Base-by-base conservation (phyloP, 1,140 invertebrate genomes). In the Aphelenchoides avenae region DNA sequence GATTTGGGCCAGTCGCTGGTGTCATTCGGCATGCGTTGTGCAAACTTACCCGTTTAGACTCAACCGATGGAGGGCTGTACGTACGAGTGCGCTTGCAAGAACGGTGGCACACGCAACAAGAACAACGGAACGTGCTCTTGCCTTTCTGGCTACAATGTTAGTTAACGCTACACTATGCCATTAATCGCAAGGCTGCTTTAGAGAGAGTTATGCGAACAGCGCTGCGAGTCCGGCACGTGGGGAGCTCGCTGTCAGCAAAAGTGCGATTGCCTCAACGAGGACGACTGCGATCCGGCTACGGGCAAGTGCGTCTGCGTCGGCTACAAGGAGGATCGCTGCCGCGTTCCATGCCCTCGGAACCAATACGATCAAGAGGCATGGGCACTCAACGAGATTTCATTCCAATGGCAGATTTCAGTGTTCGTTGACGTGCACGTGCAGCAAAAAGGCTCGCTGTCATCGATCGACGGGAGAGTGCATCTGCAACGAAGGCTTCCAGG, bases 251-350 rank as follows among this genome's bases (percentile, higher is more conserved):
- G 91, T 69, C 85, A 86, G 59, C 84, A 85, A 27, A 83, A 87
- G 40, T 97, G 93, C 75, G 83, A 84, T 3, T 98, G 93, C 80
- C 88, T 94, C 75, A 96, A 97, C 78, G 85, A 84, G 34, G 91
- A 89, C 18, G 81, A 81, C 13, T 98, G 93, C 78, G 85, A 87
- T 77, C 84, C 85, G n/a, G 80, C 83, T 29, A 85, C 81, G 26
- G 89, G 90, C 1, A 79, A 83, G 57, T 92, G 89, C 75, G 82
- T 82, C 55, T 93, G 90, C 75, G 82, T 84, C 36, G 89, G 89
- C 47, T 91, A 86, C 85, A 87, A 81, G 51, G 89, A 89, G 0
- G 71, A 77, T 13, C 80, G 77, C 40, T 93, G 89, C 75, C 79
- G 83, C 36, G 71, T 80, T 47, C 81, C 51, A 33, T 95, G 91